Conservation (phyloP, 2,888 invertebrate genomes). For the Scaptodrosophila latifasciaeformis region DNA sequence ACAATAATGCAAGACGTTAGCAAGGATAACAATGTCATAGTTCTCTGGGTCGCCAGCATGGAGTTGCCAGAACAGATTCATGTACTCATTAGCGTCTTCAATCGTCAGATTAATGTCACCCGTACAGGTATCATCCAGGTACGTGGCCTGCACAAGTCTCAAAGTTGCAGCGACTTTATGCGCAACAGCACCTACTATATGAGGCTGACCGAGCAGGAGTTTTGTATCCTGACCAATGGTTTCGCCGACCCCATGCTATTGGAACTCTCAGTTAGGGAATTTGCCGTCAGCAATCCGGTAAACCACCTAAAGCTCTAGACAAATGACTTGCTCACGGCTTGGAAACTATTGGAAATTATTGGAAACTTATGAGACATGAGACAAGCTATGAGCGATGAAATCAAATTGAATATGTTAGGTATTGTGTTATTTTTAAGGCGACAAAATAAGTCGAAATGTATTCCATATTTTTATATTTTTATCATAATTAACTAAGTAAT, state of each 20-base stretch:
- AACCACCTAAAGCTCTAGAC: background rate
- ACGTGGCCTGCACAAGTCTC: conserved; percentile 25
- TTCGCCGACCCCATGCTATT: conserved; percentile 33
- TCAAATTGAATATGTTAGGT: no score
- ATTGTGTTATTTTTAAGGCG: no score
- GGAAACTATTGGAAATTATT: no score
- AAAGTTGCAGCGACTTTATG: conserved; percentile 21
- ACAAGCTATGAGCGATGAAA: no score
- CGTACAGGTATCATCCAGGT: conserved; percentile 28
- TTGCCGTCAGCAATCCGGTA: background rate
- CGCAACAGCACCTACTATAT: conserved; percentile 17
- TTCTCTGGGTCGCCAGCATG: conserved; percentile 36
- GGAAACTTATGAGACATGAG: no score
- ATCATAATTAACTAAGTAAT: no score
- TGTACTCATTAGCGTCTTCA: conserved; percentile 32
- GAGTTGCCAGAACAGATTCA: conserved; percentile 21
- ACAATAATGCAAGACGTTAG: no score
- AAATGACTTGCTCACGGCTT: no score
- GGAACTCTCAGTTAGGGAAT: conserved; percentile 36
- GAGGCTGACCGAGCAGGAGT: conserved; percentile 29
- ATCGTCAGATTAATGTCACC: conserved; percentile 32
- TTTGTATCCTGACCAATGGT: conserved; percentile 29
- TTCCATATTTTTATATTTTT: no score
- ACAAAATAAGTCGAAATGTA: no score
- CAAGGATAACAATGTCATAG: conserved; percentile 19